Conservation (phyloP, 2,113 vertebrate genomes). For the Ptyas mucosa region DNA sequence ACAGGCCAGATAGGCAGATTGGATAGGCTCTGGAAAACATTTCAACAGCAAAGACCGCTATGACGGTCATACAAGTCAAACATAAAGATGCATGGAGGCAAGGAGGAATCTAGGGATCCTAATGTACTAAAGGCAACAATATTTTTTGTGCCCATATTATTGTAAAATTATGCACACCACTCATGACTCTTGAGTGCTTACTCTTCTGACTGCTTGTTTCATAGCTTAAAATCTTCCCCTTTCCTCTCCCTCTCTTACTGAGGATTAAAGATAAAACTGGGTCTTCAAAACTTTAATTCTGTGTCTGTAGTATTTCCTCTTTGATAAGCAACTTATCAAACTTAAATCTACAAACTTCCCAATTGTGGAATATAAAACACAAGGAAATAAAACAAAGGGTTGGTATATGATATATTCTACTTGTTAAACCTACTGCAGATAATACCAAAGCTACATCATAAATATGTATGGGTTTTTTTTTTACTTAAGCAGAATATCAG, state of each 20-base stretch:
- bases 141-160: constrained; percentile 79
- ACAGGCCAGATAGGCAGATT: constrained; percentile 87
- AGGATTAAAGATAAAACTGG: constrained; percentile 80
- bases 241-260: constrained; percentile 49
- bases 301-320: constrained; percentile 78
- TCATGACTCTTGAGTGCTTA: constrained; percentile 73
- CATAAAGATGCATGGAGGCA: constrained; percentile 73
- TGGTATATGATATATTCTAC: constrained; percentile 61
- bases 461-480: constrained; percentile 32
- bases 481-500: constrained; percentile 55
- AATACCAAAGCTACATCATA: constrained; percentile 72
- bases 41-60: constrained; percentile 74
- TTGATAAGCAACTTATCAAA: constrained; percentile 58
- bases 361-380: constrained; percentile 51
- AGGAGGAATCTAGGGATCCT: constrained; percentile 72
- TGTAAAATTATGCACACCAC: constrained; percentile 76
- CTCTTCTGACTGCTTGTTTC: constrained; percentile 80
- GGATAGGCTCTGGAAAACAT: constrained; percentile 81
- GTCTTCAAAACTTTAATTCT: constrained; percentile 72
- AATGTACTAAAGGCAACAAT: constrained; percentile 77
- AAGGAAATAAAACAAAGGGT: constrained; percentile 51
- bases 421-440: constrained; percentile 64
- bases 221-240: constrained; percentile 64
- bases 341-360: constrained; percentile 62
- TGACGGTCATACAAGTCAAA: constrained; percentile 78